These are phyloP conservation scores for Lithophane ornitopus DNA, from an alignment of 2,888 invertebrate genomes.

Conservation along the genomic window DNA sequence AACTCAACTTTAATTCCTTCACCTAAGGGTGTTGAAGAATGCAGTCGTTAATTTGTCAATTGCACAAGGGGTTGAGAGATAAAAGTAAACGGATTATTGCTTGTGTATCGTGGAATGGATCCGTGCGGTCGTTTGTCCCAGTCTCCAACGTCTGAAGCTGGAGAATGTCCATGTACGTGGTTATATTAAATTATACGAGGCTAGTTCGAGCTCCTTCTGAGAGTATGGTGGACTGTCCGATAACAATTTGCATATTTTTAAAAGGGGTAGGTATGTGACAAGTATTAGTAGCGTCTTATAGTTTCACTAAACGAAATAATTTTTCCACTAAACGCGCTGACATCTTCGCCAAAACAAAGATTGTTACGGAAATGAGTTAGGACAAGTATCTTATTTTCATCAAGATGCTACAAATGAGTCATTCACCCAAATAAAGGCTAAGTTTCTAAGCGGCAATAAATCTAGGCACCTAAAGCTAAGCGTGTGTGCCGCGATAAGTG, in stretches of 20 bases:
- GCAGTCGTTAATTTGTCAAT: conserved; percentile 69
- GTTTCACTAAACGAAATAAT: background rate
- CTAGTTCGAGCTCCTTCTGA: conserved; percentile 25
- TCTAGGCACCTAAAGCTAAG: conserved; percentile 26
- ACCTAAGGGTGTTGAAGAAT: conserved; percentile 51
- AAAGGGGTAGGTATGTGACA: background rate
- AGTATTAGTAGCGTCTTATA: background rate
- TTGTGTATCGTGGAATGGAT: conserved; percentile 83
- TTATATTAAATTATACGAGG: conserved; percentile 62
- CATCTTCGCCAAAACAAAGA: background rate
- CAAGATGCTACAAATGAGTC: background rate
- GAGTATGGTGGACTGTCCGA: conserved; percentile 15
- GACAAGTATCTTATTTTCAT: conserved; percentile 1
- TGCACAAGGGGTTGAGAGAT: conserved; percentile 84
- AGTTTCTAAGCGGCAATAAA: conserved; percentile 39
- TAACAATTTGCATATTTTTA: conserved; percentile 35
- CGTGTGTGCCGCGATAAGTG: conserved; percentile 40
- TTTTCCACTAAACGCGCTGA: background rate
- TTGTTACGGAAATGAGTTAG: background rate
- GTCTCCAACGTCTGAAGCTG: conserved; percentile 58
- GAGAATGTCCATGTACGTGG: conserved; percentile 48
- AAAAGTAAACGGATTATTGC: conserved; percentile 90
- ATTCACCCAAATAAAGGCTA: conserved; percentile 17
- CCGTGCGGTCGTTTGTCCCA: conserved; percentile 76
- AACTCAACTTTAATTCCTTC: conserved; percentile 60